Conservation (phyloP, 1,140 invertebrate species). For the Hormaphis cornu region DNA sequence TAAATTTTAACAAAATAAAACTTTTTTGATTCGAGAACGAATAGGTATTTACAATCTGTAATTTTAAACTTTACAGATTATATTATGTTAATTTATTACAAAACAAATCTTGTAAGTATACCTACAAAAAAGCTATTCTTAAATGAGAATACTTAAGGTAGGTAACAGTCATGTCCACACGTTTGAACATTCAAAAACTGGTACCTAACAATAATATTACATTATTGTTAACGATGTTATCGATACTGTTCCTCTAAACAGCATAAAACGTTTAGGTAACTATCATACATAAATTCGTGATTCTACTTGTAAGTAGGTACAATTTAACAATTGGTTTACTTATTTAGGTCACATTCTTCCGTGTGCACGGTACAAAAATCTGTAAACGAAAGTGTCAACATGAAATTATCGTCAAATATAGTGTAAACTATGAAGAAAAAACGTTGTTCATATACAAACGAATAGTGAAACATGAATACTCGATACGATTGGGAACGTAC, state of each 20-base stretch:
- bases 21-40: too few relatives aligned
- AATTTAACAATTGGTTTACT: neutral
- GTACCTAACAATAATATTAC: neutral
- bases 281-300: neutral
- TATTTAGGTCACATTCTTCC: conserved; percentile 12
- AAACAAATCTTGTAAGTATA: too few relatives aligned
- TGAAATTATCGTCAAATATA: conserved; percentile 4
- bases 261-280: neutral
- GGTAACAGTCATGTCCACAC: too few relatives aligned
- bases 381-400: conserved; percentile 5
- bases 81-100: too few relatives aligned
- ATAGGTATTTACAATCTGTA: too few relatives aligned
- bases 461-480: conserved; percentile 9
- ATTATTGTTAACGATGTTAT: neutral
- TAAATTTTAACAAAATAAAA: too few relatives aligned
- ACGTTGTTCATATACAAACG: neutral
- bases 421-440: neutral
- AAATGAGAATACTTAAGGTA: too few relatives aligned
- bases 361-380: neutral
- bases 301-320: neutral
- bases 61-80: too few relatives aligned
- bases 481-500: neutral
- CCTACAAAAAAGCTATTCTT: too few relatives aligned
- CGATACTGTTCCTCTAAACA: neutral
- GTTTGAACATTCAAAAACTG: neutral